Conservation (phyloP, 30 jellyfish, hydroid and myxozoan genomes). For the Aurelia aurita region DNA sequence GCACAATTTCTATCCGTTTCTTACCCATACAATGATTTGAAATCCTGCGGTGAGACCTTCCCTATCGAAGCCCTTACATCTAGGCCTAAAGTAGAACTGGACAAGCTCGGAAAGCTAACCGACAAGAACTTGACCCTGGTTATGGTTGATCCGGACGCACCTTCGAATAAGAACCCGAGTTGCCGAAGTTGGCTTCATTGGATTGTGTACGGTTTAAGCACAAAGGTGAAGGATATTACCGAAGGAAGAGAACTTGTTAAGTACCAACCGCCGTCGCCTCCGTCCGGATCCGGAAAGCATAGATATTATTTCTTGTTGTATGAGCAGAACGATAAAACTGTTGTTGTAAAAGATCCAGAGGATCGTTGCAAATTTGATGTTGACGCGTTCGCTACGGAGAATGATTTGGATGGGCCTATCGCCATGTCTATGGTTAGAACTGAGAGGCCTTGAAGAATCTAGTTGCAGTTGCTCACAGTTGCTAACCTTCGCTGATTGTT, state of each 20-base stretch:
- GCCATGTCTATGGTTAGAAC: conserved; percentile 65
- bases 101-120: conserved; percentile 58
- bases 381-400: conserved; percentile 55
- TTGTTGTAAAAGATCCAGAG: conserved; percentile 41
- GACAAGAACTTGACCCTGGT: conserved; percentile 70
- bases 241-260: conserved; percentile 56
- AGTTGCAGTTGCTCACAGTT: not conserved
- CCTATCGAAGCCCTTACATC: conserved; percentile 54
- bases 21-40: conserved; percentile 62
- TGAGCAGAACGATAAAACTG: conserved; percentile 72
- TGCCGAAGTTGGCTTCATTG: conserved; percentile 90
- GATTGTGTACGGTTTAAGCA: conserved; percentile 55
- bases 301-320: conserved; percentile 59
- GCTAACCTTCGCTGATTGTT: not conserved
- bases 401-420: conserved; percentile 65
- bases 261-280: conserved; percentile 71
- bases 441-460: conserved; percentile 38
- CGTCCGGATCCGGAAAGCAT: conserved; percentile 80
- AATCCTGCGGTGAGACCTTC: conserved; percentile 54
- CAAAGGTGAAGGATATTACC: conserved; percentile 17
- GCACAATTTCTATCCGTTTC: conserved; percentile 64
- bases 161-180: conserved; percentile 78
- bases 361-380: conserved; percentile 74
- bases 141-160: conserved; percentile 95
- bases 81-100: conserved; percentile 61